phyloP scores from a whole-genome alignment of 2,113 vertebrate genomes.

The Gambusia holbrooki region DNA sequence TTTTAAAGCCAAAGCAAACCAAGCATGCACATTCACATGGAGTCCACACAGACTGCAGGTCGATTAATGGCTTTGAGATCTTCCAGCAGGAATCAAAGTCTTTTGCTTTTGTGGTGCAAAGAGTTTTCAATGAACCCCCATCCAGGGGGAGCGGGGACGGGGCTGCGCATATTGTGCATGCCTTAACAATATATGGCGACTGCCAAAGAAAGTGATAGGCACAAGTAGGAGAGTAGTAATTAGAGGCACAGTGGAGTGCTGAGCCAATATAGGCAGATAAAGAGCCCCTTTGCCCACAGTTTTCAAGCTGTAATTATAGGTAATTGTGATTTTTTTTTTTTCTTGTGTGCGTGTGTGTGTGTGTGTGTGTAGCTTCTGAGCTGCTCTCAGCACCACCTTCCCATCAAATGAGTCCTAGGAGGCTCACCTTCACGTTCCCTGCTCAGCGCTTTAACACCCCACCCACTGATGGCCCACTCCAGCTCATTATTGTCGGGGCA shows the following conservation, averaged over 20 bases:
- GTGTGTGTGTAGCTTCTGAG: slow-evolving; percentile 51
- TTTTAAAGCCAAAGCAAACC: neutral
- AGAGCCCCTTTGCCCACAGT: slow-evolving; percentile 65
- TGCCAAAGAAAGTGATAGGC: slow-evolving; percentile 50
- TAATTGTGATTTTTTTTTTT: slow-evolving; percentile 68
- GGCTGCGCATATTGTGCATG: slow-evolving; percentile 22
- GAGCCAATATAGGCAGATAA: slow-evolving; percentile 73
- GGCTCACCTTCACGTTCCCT: slow-evolving; percentile 72
- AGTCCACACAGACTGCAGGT: neutral
- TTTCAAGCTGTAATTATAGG: slow-evolving; percentile 74
- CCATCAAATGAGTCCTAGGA: slow-evolving; percentile 73
- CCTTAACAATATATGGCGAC: slow-evolving; percentile 54
- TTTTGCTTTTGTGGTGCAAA: slow-evolving; percentile 2
- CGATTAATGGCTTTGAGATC: slow-evolving; percentile 5
- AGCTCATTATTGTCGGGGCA: slow-evolving; percentile 72
- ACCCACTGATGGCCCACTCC: slow-evolving; percentile 65
- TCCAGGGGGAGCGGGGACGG: neutral
- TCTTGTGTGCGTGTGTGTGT: neutral
- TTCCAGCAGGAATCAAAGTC: slow-evolving; percentile 16
- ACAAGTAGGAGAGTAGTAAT: slow-evolving; percentile 63
- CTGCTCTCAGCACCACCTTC: slow-evolving; percentile 62
- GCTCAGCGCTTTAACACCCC: slow-evolving; percentile 76
- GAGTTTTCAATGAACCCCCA: neutral
- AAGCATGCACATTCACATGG: neutral
- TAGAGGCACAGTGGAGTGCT: slow-evolving; percentile 67